Conservation (phyloP, 2,888 invertebrate genomes). For the Anaspis maculata region DNA sequence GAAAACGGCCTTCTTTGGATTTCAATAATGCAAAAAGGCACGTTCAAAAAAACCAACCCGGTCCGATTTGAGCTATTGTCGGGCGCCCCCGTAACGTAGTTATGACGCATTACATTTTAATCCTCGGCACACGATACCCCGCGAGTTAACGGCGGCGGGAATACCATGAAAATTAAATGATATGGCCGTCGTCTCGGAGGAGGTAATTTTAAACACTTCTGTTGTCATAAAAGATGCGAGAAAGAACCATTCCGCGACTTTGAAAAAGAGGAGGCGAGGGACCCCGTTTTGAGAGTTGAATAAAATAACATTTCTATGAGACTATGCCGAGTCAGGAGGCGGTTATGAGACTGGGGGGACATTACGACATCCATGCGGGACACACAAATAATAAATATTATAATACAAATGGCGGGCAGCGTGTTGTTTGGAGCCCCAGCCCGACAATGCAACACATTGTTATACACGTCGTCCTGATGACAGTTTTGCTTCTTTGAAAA, state of each 20-base stretch:
- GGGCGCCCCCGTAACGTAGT: slow-evolving; percentile 35
- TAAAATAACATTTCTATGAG: slow-evolving; percentile 41
- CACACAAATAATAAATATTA: slow-evolving; percentile 45
- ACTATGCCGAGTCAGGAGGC: slow-evolving; percentile 28
- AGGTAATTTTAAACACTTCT: slow-evolving; percentile 44
- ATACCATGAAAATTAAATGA: slow-evolving; percentile 43
- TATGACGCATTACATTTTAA: slow-evolving; percentile 40
- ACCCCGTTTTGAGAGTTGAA: slow-evolving; percentile 38
- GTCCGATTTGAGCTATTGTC: slow-evolving; percentile 33
- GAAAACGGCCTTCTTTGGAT: no score
- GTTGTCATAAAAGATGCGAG: slow-evolving; percentile 41
- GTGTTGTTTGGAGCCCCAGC: slow-evolving; percentile 25
- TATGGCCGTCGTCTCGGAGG: slow-evolving; percentile 38
- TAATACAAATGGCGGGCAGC: slow-evolving; percentile 37
- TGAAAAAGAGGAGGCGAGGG: slow-evolving; percentile 41
- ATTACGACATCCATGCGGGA: slow-evolving; percentile 37
- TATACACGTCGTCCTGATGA: slow-evolving; percentile 39
- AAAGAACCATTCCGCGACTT: slow-evolving; percentile 39
- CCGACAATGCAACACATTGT: slow-evolving; percentile 42
- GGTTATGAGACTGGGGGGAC: slow-evolving; percentile 39
- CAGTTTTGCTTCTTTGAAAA: slow-evolving; percentile 42
- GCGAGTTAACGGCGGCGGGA: slow-evolving; percentile 28
- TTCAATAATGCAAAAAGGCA: no score
- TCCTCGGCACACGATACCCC: slow-evolving; percentile 25
- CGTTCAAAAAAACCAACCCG: no score